A percentile compares a stretch with the other conserved stretches of the same genome.
phyloP scores from a whole-genome alignment of 1,140 invertebrate species.

The Ceratitis capitata region DNA sequence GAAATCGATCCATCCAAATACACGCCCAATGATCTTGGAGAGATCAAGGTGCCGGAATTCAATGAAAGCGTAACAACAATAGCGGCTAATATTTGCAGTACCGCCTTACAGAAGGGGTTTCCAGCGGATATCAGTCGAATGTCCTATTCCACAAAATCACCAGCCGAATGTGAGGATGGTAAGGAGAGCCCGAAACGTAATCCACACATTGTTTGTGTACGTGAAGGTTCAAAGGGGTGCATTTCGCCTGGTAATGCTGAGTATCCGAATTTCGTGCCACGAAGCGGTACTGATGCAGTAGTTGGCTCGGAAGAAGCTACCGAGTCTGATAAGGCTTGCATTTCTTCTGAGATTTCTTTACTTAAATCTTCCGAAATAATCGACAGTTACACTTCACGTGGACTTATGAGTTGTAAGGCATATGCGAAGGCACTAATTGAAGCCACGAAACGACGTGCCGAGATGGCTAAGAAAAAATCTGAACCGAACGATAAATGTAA shows the following conservation, averaged over 20 bases:
- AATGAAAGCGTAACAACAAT: conserved; percentile 55
- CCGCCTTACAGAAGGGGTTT: conserved; percentile 53
- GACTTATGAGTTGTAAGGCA: conserved; percentile 40
- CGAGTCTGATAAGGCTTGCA: neutral
- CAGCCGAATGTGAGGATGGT: neutral
- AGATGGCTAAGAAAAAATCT: neutral
- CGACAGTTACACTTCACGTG: neutral
- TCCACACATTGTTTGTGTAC: conserved; percentile 37
- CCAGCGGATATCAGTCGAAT: conserved; percentile 8
- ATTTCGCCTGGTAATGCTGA: conserved; percentile 9
- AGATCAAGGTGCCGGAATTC: conserved; percentile 46
- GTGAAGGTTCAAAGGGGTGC: conserved; percentile 34
- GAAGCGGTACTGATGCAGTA: neutral
- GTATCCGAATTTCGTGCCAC: neutral
- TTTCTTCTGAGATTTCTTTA: neutral
- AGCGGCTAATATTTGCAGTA: conserved; percentile 57
- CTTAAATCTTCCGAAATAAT: conserved; percentile 1
- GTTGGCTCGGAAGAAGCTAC: neutral
- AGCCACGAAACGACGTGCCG: conserved; percentile 17
- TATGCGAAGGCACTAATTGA: conserved; percentile 38
- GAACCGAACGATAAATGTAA: neutral
- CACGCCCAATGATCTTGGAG: conserved; percentile 39
- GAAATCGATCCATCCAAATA: conserved; percentile 52
- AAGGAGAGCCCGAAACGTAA: neutral
- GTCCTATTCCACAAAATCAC: neutral